Conservation (phyloP, 1,140 invertebrate genomes). For the Pantala flavescens region DNA sequence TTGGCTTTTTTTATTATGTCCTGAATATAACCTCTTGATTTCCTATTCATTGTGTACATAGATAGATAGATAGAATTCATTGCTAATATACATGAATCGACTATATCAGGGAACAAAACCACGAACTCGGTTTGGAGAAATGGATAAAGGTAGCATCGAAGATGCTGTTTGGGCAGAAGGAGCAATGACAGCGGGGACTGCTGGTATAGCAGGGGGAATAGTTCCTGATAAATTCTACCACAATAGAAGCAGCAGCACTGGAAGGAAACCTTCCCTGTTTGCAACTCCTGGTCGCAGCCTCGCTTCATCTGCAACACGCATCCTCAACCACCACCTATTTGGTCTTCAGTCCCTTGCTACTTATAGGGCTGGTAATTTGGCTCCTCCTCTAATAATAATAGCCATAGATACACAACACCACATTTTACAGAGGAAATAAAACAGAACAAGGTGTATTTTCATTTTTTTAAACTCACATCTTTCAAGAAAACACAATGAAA, state of each 20-base stretch:
- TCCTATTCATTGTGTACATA: no score
- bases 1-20: no score
- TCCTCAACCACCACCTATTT: slow-evolving; percentile 66
- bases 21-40: no score
- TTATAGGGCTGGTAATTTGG: slow-evolving; percentile 36
- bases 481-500: neutral
- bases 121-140: neutral
- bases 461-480: neutral
- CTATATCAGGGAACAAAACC: neutral
- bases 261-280: slow-evolving; percentile 45
- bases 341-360: slow-evolving; percentile 46
- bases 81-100: neutral
- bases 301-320: slow-evolving; percentile 52
- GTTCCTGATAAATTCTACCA: neutral
- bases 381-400: slow-evolving; percentile 16
- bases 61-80: neutral
- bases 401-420: neutral
- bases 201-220: neutral
- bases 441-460: neutral
- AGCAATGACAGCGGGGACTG: neutral
- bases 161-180: neutral
- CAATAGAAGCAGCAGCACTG: neutral
- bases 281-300: slow-evolving; percentile 45
- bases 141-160: neutral
- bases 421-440: neutral